Evolutionary conservation across 2,888 invertebrate species (phyloP).

Genomic region (Apamea epomidion): DNA sequence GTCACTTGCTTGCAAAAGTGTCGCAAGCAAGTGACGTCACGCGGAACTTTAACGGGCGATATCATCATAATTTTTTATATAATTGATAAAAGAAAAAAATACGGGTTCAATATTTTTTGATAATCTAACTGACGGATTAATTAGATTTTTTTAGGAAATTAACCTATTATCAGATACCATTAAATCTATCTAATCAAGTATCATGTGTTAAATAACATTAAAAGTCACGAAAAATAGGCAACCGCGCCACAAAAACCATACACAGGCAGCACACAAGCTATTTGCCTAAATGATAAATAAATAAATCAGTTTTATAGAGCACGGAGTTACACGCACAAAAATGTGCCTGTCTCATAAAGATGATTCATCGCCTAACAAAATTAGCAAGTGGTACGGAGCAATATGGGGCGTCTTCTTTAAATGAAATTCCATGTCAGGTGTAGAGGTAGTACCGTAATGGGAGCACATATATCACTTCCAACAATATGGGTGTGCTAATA

Average conservation of each 20-base stretch:
- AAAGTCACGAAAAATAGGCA: constrained; percentile 15
- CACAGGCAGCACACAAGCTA: constrained; percentile 55
- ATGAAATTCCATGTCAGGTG: constrained; percentile 88
- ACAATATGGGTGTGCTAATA: constrained; percentile 84
- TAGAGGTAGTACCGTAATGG: constrained; percentile 77
- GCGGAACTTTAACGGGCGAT: too few species aligned
- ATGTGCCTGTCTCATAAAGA: constrained; percentile 82
- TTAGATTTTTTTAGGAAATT: too few species aligned
- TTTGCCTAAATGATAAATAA: constrained; percentile 70
- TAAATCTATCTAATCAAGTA: too few species aligned
- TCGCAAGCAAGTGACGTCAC: too few species aligned
- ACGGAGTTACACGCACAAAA: constrained; percentile 78
- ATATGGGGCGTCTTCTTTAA: constrained; percentile 83
- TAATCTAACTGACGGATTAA: too few species aligned
- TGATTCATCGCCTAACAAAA: constrained; percentile 84
- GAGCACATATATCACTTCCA: constrained; percentile 82
- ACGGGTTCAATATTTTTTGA: too few species aligned
- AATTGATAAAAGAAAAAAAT: too few species aligned
- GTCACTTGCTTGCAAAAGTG: too few species aligned
- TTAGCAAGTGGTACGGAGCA: constrained; percentile 80
- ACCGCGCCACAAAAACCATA: constrained; percentile 21
- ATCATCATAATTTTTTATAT: too few species aligned
- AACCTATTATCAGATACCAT: too few species aligned
- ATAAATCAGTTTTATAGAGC: constrained; percentile 78
- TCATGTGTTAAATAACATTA: too few species aligned